Conservation (phyloP, 2,888 invertebrate species). For the Sialis lutaria region DNA sequence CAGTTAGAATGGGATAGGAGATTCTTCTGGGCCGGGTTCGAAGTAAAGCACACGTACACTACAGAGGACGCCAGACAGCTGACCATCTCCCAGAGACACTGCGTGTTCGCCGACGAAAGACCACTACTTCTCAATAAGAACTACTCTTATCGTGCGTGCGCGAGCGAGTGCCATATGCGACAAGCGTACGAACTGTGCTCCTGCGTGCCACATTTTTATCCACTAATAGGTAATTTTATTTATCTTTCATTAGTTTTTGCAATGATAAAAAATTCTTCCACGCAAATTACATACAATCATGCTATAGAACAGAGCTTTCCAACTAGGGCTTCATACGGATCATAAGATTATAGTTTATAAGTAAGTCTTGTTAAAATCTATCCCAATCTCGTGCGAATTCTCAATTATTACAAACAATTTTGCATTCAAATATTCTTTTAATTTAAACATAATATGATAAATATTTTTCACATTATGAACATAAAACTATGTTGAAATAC, state of each 20-base stretch:
- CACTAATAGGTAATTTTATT: conserved; percentile 27
- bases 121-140: conserved; percentile 37
- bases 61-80: conserved; percentile 56
- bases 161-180: conserved; percentile 55
- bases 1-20: conserved; percentile 51
- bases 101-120: conserved; percentile 52
- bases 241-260: background rate
- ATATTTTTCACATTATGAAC: too few relatives aligned
- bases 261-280: background rate
- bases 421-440: too few relatives aligned
- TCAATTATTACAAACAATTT: too few relatives aligned
- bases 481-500: too few relatives aligned
- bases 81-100: conserved; percentile 46
- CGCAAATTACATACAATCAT: too few relatives aligned
- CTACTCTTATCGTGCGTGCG: conserved; percentile 58
- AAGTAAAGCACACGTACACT: conserved; percentile 60
- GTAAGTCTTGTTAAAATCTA: too few relatives aligned
- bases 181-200: conserved; percentile 41
- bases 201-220: conserved; percentile 58
- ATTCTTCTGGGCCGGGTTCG: conserved; percentile 43
- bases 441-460: too few relatives aligned
- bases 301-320: too few relatives aligned
- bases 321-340: too few relatives aligned
- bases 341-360: too few relatives aligned
- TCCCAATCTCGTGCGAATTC: too few relatives aligned